A percentile compares a stretch with the other conserved stretches of the same genome.
These are phyloP conservation scores for Carterocephalus palaemon DNA, from an alignment of 2,888 invertebrate genomes.

Conservation along the genomic window DNA sequence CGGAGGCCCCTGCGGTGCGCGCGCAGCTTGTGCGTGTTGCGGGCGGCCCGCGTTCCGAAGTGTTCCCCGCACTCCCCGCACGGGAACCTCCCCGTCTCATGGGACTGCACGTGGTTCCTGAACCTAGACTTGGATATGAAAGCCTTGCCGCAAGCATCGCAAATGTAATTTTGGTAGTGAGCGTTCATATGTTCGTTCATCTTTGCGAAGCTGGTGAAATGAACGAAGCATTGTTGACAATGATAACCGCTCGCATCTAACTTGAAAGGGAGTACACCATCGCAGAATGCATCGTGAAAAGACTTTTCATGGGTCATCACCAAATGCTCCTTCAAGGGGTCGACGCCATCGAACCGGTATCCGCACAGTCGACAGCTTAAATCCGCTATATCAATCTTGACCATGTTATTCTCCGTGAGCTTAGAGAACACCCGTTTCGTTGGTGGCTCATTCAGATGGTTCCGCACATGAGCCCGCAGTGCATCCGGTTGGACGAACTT, in stretches of 20 bases:
- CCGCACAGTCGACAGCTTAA: slow-evolving; percentile 57
- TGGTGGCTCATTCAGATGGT: slow-evolving; percentile 50
- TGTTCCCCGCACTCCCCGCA: slow-evolving; percentile 59
- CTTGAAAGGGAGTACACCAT: slow-evolving; percentile 67
- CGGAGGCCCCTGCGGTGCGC: slow-evolving; percentile 58
- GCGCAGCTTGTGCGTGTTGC: slow-evolving; percentile 54
- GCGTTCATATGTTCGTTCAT: slow-evolving; percentile 68
- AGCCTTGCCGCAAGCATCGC: slow-evolving; percentile 65
- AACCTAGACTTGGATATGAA: slow-evolving; percentile 64
- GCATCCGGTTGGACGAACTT: slow-evolving; percentile 55
- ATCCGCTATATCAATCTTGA: slow-evolving; percentile 63
- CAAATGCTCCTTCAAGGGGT: slow-evolving; percentile 57
- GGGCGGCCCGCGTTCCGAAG: slow-evolving; percentile 52
- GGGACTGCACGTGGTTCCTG: slow-evolving; percentile 60
- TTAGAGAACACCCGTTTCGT: slow-evolving; percentile 60
- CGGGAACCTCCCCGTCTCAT: slow-evolving; percentile 59
- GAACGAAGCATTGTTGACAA: slow-evolving; percentile 57
- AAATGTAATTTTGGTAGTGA: slow-evolving; percentile 66
- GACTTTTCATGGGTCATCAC: slow-evolving; percentile 43
- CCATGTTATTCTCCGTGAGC: slow-evolving; percentile 66
- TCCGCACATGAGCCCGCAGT: slow-evolving; percentile 50
- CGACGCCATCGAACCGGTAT: slow-evolving; percentile 42
- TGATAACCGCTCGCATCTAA: slow-evolving; percentile 47
- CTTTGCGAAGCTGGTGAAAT: slow-evolving; percentile 53
- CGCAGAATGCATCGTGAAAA: slow-evolving; percentile 50